phyloP scores from a whole-genome alignment of 2,113 vertebrate species.

The Siniperca chuatsi region DNA sequence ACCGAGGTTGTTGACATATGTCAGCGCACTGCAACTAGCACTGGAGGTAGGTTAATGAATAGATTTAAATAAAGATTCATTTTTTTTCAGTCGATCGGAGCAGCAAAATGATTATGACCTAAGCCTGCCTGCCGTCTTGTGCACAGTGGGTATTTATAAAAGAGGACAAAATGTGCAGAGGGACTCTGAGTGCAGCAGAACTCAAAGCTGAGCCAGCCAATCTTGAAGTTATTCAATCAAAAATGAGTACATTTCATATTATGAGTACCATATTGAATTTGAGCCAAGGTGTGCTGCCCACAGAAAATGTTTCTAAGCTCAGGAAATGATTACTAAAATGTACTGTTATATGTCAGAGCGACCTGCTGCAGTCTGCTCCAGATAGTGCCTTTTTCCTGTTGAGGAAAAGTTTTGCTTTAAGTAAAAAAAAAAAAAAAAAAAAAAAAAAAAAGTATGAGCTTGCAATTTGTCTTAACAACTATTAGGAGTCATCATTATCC shows the following conservation, averaged over 20 bases:
- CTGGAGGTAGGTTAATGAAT: slow-evolving; percentile 64
- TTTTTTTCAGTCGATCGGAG: slow-evolving; percentile 45
- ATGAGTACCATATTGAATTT: slow-evolving; percentile 59
- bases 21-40: slow-evolving; percentile 33
- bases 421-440: slow-evolving; percentile 11
- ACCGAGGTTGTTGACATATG: slow-evolving; percentile 67
- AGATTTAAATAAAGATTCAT: slow-evolving; percentile 73
- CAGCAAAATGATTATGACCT: slow-evolving; percentile 52
- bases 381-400: not conserved
- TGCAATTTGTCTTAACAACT: not conserved
- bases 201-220: slow-evolving; percentile 72
- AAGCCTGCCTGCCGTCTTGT: slow-evolving; percentile 33
- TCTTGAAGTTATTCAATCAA: slow-evolving; percentile 79
- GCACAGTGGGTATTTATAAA: slow-evolving; percentile 62
- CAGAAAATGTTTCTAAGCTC: slow-evolving; percentile 61
- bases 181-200: slow-evolving; percentile 51
- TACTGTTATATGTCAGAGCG: slow-evolving; percentile 54
- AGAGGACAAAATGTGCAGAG: slow-evolving; percentile 65
- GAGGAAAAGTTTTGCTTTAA: slow-evolving; percentile 32
- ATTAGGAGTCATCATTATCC: slow-evolving; percentile 25
- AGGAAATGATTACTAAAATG: slow-evolving; percentile 67
- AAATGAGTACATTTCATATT: slow-evolving; percentile 73
- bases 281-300: slow-evolving; percentile 64
- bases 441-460: slow-evolving; percentile 23
- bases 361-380: slow-evolving; percentile 45